Evolutionary conservation across 2,797 vertebrate genomes (phyloP), one percentile per base, ranked within the genome.

Genomic region (Mastacembelus armatus): DNA sequence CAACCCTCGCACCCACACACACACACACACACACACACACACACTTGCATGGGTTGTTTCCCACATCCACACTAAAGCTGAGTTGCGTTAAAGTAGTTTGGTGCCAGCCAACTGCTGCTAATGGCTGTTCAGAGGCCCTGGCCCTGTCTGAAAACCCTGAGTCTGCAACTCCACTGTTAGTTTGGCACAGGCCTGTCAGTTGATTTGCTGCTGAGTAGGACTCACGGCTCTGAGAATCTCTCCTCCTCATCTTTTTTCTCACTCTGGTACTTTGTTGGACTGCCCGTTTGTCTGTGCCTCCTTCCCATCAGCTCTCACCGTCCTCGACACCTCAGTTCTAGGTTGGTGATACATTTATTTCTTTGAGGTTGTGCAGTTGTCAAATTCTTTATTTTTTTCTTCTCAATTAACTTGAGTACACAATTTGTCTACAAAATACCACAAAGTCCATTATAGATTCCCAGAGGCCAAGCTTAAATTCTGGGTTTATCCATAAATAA

Each of bases 151-250:
- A 83, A 88, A 87, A 70, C 18, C 78, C 87, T 86, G 86, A 89
- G 84, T 92, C 79, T 76, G 89, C 88, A 90, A 57, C 83, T 86
- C 58, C 30, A 7, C 81, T 85, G 84, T 86, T 80, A 83, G 84
- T 86, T 90, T 91, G 88, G 85, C 91, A 88, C 71, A 44, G 70
- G 32, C 58, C 64, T 78, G 86, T 77, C 80, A 86, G 85, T 81
- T 87, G 80, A 87, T 85, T 84, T 87, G 88, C 81, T 88, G 84
- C 86, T 88, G 85, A 87, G 84, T 79, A 54, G 81, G 55, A 73
- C 79, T 72, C 65, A 2, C 78, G 48, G 83, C 78, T 84, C 75
- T 83, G 78, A 77, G 84, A 86, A 74, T 81, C 70, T 81, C 81
- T 85, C 65, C 74, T 76, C 73, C 66, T 85, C 69, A 59, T 74